These are phyloP conservation scores for Notiomystis cincta DNA, from an alignment of 2,113 vertebrate genomes.

Conservation along the genomic window DNA sequence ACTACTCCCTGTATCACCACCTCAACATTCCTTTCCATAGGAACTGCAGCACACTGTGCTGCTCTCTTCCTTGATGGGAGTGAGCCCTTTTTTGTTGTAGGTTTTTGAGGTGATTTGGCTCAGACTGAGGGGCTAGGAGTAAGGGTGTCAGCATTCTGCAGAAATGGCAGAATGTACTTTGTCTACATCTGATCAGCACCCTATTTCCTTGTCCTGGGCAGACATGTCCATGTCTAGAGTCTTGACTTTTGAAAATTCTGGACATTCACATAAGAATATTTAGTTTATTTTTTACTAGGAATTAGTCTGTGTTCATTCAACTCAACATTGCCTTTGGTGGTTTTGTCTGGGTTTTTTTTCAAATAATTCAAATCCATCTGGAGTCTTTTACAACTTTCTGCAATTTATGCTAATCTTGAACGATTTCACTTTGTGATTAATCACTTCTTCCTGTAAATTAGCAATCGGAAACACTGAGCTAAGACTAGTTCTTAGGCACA, in stretches of 20 bases:
- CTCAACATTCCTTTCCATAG: not conserved
- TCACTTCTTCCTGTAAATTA: conserved; percentile 4
- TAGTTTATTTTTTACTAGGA: not conserved
- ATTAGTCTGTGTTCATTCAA: not conserved
- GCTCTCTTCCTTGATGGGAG: not conserved
- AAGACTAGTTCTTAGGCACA: not conserved
- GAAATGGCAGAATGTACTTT: not conserved
- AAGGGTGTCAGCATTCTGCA: not conserved
- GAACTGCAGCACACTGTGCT: not conserved
- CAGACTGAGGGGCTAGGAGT: not conserved
- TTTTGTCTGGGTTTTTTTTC: not conserved
- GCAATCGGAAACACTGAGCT: not conserved
- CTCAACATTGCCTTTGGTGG: not conserved
- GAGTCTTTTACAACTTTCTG: conserved; percentile 11
- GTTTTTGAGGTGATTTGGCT: not conserved
- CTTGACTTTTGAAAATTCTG: not conserved
- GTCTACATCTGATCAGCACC: not conserved
- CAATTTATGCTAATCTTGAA: conserved; percentile 17
- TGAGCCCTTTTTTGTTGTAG: not conserved
- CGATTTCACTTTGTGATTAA: conserved; percentile 14
- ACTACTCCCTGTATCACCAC: not conserved
- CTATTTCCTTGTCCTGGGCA: not conserved
- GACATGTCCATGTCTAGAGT: not conserved
- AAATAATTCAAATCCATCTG: not conserved
- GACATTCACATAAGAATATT: not conserved